Base-by-base conservation (phyloP, 2,113 vertebrate species). In the Pao palembangensis region DNA sequence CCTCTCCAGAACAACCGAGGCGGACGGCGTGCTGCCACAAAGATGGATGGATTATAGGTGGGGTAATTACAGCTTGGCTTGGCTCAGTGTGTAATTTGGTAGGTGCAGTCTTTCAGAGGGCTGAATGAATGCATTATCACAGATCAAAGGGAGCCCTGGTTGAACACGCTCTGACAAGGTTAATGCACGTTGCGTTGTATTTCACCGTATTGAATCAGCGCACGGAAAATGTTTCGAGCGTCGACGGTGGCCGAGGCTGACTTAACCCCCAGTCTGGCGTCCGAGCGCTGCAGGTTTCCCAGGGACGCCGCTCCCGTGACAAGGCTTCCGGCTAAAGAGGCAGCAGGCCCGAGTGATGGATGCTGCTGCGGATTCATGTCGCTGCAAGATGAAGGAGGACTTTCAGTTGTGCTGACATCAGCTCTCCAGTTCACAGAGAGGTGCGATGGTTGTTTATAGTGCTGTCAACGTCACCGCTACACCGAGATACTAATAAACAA, bases 31-130 rank as follows among this genome's bases (percentile, higher is more conserved):
- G 88, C 88, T 91, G 90, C 88, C 90, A 91, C 83, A 76, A 88
- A 90, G 90, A 91, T 89, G 88, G 86, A 92, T 91, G 88, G 88
- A 88, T 88, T 88, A 86, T 88, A 90, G 85, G 85, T 86, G 73
- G 84, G 84, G 80, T 78, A 81, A 85, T 85, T 87, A 82, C 57
- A 52, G 82, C 83, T 81, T 73, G 78, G 83, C 85, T 89, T 77
- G 82, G 73, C 75, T 85, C 78, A 60, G 76, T 71, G 83, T 84
- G 86, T 85, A 76, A 87, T 90, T 88, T 88, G 82, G 79, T 74
- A 79, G 34, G 23, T 11, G 51, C 67, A 50, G 81, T 71, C 75
- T 87, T 89, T 87, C 79, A 80, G 85, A 75, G 66, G 61, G 44
- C 56, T 57, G 63, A 68, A 75, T 60, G 21, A 79, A 75, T 63